These are phyloP conservation scores for Bhutanitis thaidina DNA, from an alignment of 2,888 invertebrate genomes.

Conservation along the genomic window DNA sequence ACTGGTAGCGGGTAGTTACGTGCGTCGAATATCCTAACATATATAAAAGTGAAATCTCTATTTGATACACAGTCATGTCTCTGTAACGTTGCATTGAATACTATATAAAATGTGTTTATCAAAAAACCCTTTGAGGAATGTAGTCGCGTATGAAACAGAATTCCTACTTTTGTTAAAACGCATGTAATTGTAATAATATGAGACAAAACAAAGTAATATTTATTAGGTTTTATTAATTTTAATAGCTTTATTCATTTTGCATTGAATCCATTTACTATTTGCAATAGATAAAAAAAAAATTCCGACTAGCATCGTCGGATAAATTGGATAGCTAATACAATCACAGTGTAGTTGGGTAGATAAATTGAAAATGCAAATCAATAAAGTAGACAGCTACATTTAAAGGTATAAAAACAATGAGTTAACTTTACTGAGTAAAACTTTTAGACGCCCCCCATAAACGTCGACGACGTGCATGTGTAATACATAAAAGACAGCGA, in stretches of 20 bases:
- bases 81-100: not conserved
- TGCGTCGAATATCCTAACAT: conserved; percentile 15
- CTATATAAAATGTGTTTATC: too few relatives aligned
- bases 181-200: too few relatives aligned
- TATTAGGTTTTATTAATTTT: too few relatives aligned
- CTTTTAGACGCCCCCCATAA: conserved; percentile 14
- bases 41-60: conserved; percentile 12
- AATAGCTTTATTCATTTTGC: too few relatives aligned
- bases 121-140: too few relatives aligned
- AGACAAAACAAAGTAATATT: too few relatives aligned
- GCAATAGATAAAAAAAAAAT: too few relatives aligned
- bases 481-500: too few relatives aligned
- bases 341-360: conserved; percentile 50
- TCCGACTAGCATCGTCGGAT: conserved; percentile 45
- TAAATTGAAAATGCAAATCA: conserved; percentile 55
- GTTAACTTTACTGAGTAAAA: not conserved
- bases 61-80: conserved; percentile 6
- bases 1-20: conserved; percentile 13
- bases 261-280: too few relatives aligned
- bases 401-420: not conserved
- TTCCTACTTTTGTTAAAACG: too few relatives aligned
- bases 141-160: too few relatives aligned
- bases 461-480: conserved; percentile 34
- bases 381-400: conserved; percentile 41
- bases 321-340: conserved; percentile 52